These are phyloP conservation scores for Arothron firmamentum DNA, from an alignment of 2,113 vertebrate species.

Conservation along the genomic window DNA sequence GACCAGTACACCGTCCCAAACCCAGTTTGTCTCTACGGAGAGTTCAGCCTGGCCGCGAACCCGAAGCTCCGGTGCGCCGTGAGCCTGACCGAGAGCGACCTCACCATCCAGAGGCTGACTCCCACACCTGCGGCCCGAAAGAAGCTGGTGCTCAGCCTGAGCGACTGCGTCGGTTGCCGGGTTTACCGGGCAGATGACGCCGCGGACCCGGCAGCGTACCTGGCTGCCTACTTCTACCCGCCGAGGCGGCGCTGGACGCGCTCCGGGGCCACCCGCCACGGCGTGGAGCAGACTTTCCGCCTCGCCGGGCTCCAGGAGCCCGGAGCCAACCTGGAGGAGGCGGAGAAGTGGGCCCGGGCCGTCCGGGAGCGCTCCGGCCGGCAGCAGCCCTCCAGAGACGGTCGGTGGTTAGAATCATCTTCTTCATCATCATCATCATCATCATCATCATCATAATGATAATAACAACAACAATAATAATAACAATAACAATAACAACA, in stretches of 20 bases:
- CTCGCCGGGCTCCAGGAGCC: constrained; percentile 57
- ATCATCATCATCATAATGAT: too few relatives aligned
- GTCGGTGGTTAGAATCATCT: constrained; percentile 44
- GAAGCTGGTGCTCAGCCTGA: constrained; percentile 58
- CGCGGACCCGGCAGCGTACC: constrained; percentile 60
- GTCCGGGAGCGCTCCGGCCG: constrained; percentile 55
- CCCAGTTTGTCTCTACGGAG: constrained; percentile 59
- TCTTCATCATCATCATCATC: too few relatives aligned
- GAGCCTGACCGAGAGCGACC: constrained; percentile 63
- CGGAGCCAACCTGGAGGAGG: constrained; percentile 68
- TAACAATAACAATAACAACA: too few relatives aligned
- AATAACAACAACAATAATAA: too few relatives aligned
- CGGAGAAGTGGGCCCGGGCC: constrained; percentile 69
- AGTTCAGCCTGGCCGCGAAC: constrained; percentile 51
- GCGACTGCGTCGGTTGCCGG: constrained; percentile 72
- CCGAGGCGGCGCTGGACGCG: constrained; percentile 59
- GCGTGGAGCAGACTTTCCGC: constrained; percentile 68
- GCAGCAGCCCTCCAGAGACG: constrained; percentile 46
- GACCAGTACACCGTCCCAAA: constrained; percentile 2
- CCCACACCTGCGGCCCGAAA: constrained; percentile 54
- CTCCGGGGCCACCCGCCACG: constrained; percentile 56
- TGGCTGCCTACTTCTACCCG: constrained; percentile 69
- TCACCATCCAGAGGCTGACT: constrained; percentile 57
- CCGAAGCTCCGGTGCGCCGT: constrained; percentile 61
- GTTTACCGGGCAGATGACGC: constrained; percentile 48